Conservation (phyloP, 2,113 vertebrate species). For the Hucho hucho region DNA sequence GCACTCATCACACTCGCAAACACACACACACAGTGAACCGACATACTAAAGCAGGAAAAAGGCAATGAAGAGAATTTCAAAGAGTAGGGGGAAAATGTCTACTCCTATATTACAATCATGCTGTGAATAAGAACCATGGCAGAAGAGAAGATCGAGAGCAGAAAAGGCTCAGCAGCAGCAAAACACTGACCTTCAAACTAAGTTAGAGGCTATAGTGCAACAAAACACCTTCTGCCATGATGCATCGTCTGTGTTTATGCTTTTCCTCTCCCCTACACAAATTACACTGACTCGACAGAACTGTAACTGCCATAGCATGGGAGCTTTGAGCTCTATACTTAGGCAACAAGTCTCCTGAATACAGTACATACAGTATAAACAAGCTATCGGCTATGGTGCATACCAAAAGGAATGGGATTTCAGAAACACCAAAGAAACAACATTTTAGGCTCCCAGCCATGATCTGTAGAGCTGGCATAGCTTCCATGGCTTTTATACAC, state of each 20-base stretch:
- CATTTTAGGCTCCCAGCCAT: background rate
- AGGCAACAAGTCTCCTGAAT: background rate
- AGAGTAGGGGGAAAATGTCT: background rate
- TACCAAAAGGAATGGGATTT: background rate
- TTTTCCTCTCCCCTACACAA: background rate
- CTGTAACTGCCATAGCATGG: background rate
- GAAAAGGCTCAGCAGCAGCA: background rate
- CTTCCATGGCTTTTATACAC: too few relatives aligned
- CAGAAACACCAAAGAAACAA: background rate
- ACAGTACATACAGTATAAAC: background rate
- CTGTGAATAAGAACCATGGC: background rate
- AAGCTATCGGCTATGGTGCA: background rate
- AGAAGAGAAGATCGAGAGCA: background rate
- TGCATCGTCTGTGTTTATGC: background rate
- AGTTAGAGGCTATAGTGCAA: background rate
- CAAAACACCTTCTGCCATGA: background rate
- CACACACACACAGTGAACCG: background rate
- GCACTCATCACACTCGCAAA: background rate
- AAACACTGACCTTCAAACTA: slow-evolving; percentile 8
- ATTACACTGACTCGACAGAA: background rate
- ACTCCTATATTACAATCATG: background rate
- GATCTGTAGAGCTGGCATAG: too few relatives aligned
- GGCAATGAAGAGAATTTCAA: background rate
- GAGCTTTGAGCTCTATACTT: background rate
- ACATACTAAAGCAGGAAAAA: background rate